A percentile compares a stretch with the other conserved stretches of the same genome.
Conservation (phyloP, 2,888 invertebrate species). For the Philopedon plagiatum region DNA sequence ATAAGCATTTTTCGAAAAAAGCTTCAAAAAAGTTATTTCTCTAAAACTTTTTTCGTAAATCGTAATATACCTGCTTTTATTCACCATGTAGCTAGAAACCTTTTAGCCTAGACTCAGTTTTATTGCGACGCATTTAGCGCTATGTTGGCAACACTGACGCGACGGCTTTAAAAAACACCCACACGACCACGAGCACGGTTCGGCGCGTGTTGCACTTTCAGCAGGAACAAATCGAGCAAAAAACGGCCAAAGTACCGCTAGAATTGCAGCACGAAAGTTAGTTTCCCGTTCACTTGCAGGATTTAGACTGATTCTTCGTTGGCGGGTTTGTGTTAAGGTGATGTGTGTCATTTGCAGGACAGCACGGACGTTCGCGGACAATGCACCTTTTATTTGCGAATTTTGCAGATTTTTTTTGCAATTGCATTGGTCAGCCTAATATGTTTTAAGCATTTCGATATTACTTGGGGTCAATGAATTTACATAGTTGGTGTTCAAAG, state of each 20-base stretch:
- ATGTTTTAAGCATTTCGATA: conserved; percentile 15
- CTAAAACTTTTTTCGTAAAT: too few species aligned
- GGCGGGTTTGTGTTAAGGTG: conserved; percentile 48
- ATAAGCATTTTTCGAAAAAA: too few species aligned
- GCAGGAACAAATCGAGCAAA: conserved; percentile 49
- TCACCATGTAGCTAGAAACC: too few species aligned
- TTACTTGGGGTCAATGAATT: conserved; percentile 20
- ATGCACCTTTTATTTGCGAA: conserved; percentile 42
- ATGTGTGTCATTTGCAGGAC: conserved; percentile 37
- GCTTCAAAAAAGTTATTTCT: too few species aligned
- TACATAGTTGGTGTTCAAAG: neutral
- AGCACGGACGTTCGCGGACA: conserved; percentile 36
- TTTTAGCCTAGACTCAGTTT: too few species aligned
- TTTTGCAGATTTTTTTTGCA: conserved; percentile 39
- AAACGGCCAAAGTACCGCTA: conserved; percentile 61
- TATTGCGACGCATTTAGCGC: neutral
- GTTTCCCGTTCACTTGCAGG: conserved; percentile 59
- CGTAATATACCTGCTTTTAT: too few species aligned
- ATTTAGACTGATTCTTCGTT: conserved; percentile 61
- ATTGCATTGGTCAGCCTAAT: conserved; percentile 27
- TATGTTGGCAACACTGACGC: conserved; percentile 27
- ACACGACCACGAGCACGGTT: conserved; percentile 17
- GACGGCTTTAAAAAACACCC: conserved; percentile 26
- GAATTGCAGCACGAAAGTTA: conserved; percentile 57
- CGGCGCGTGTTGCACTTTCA: conserved; percentile 27